These are phyloP conservation scores for Atherinosoma microstoma DNA, from an alignment of 2,797 vertebrate genomes.

Conservation along the genomic window DNA sequence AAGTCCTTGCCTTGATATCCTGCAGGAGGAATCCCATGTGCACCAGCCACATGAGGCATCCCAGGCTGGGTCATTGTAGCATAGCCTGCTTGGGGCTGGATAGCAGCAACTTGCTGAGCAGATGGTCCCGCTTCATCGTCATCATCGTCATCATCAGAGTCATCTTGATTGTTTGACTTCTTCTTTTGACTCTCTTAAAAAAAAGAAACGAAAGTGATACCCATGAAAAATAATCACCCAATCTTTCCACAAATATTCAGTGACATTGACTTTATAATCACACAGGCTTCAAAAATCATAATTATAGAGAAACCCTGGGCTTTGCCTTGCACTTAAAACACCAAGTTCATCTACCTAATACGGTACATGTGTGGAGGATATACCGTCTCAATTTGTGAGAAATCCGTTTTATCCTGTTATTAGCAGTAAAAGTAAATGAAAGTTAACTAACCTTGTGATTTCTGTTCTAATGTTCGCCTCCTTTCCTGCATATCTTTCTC, in stretches of 20 bases:
- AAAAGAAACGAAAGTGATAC: background rate
- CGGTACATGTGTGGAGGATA: no score
- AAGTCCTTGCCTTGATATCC: constrained; percentile 79
- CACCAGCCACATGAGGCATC: constrained; percentile 88
- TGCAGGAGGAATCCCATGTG: constrained; percentile 92
- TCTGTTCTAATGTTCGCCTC: constrained; percentile 93
- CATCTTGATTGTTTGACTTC: constrained; percentile 91
- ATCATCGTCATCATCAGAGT: constrained; percentile 94
- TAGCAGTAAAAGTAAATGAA: background rate
- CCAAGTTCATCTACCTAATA: no score
- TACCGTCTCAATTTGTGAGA: no score
- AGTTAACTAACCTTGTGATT: constrained; percentile 90
- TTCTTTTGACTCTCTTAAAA: constrained; percentile 93
- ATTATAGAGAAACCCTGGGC: background rate
- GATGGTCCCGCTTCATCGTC: constrained; percentile 95
- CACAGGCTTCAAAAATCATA: background rate
- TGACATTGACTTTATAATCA: no score
- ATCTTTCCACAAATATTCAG: background rate
- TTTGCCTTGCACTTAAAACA: no score
- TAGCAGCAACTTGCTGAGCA: constrained; percentile 85
- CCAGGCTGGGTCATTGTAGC: constrained; percentile 93
- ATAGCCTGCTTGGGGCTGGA: constrained; percentile 90
- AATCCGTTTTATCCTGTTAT: background rate
- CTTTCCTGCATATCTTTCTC: constrained; percentile 99
- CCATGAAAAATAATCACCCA: background rate